Evolutionary conservation across 2,888 invertebrate species (phyloP).

Genomic region (Drosophila flavopinicola): DNA sequence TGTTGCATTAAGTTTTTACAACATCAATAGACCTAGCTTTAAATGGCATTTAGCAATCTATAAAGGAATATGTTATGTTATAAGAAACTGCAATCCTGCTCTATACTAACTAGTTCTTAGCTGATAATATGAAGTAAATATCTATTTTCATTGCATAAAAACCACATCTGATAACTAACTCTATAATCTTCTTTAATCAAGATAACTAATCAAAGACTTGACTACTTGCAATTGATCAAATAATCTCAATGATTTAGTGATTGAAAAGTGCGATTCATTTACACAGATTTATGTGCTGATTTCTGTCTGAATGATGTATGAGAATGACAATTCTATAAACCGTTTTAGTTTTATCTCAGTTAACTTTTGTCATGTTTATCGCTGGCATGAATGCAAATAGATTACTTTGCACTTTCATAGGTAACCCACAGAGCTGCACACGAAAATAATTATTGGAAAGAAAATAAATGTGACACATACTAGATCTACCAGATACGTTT

Average conservation of each 20-base stretch:
- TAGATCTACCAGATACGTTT: constrained; percentile 25
- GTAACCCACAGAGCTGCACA: constrained; percentile 20
- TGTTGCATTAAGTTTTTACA: too few species aligned
- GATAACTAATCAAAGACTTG: too few species aligned
- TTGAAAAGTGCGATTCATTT: not conserved
- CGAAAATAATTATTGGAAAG: constrained; percentile 44
- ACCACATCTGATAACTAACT: too few species aligned
- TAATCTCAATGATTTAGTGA: constrained; percentile 11
- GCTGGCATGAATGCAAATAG: constrained; percentile 27
- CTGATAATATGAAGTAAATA: too few species aligned
- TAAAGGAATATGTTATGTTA: too few species aligned
- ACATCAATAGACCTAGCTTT: too few species aligned
- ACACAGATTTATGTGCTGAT: not conserved
- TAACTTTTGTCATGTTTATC: constrained; percentile 27
- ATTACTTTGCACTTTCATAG: constrained; percentile 15
- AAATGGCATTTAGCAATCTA: too few species aligned
- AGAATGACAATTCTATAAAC: constrained; percentile 9
- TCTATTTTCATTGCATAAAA: too few species aligned
- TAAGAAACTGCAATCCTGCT: too few species aligned
- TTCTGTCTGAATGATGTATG: constrained; percentile 1
- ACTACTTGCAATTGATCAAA: not conserved
- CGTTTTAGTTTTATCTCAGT: constrained; percentile 6
- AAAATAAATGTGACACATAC: constrained; percentile 9
- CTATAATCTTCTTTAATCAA: too few species aligned
- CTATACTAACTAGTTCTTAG: too few species aligned